Evolutionary conservation across 2,888 invertebrate genomes (phyloP), one percentile per base, ranked within the genome.

Genomic region (Pomacea canaliculata): DNA sequence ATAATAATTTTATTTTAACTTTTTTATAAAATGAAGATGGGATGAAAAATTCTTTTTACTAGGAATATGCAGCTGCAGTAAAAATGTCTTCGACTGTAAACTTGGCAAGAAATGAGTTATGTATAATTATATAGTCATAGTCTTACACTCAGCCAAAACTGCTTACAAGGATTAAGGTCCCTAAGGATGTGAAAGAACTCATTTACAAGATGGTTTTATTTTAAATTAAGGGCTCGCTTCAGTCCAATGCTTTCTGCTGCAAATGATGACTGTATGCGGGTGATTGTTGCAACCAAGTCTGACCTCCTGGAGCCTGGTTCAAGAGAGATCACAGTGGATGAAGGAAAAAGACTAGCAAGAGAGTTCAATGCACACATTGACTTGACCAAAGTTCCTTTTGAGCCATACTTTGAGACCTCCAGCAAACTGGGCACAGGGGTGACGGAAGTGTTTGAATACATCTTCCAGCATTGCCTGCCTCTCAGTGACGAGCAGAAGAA

Each of bases 341-440:
- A 90, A 67, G 89, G 85, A 4, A 77, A 80, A 48, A 82, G 78
- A 71, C 84, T 86, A 63, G 78, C 88, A 23, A 79, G 80, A 59
- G 86, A 87, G 73, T 85, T 88, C 56, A 88, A 88, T 60, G 80
- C 81, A 63, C 80, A 84, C 23, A 77, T 87, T 12, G 83, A 87
- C 71, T 60, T 83, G 3, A 79, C 77, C 49, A 83, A 81, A 76
- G 67, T 85, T 8, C 76, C 80, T 19, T 76, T 78, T 18, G 84
- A 86, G 8, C 90, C 89, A 1, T 90, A 88, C 80, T 90, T 89
- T 82, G 90, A 90, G 78, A 90, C 90, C 0, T 90, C 90, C 8
- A 89, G 89, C 81, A 79, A 87, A 59, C 83, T 81, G 46, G 89
- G 89, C 27, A 80, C 84, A 23, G 86, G 87, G 79, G 88, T 90